These are phyloP conservation scores for Myotis pilosus DNA, from an alignment of 2,797 vertebrate species.

Conservation along the genomic window DNA sequence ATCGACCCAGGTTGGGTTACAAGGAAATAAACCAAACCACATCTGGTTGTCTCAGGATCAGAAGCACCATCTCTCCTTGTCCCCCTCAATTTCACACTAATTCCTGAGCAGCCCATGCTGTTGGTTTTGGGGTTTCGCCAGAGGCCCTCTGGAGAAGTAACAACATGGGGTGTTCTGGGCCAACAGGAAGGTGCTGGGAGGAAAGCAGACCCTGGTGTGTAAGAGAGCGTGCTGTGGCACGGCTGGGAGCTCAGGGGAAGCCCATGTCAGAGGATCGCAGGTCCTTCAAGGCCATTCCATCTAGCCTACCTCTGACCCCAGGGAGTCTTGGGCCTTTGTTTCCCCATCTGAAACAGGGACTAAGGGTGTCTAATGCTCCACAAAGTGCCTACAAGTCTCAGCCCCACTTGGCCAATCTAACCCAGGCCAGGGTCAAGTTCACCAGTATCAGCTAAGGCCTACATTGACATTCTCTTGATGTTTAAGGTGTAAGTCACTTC, in stretches of 20 bases:
- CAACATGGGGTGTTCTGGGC: conserved; percentile 26
- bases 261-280: accelerated
- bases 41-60: conserved; percentile 22
- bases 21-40: conserved; percentile 64
- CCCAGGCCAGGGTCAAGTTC: not conserved
- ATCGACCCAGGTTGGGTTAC: not conserved
- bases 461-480: accelerated
- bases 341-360: not conserved
- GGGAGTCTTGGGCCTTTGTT: not conserved
- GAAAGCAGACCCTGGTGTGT: not conserved
- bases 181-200: not conserved
- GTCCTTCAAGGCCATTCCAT: not conserved
- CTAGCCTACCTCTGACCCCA: not conserved
- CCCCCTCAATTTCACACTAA: conserved; percentile 66
- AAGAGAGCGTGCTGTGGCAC: accelerated
- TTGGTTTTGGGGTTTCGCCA: conserved; percentile 71
- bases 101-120: conserved; percentile 59
- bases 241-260: not conserved
- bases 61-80: conserved; percentile 50
- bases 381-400: not conserved
- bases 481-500: not conserved
- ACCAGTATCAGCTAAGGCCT: not conserved
- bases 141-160: conserved; percentile 54
- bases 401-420: not conserved
- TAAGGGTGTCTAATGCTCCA: not conserved